These are phyloP conservation scores for Aphelenchoides besseyi DNA, from an alignment of 1,140 invertebrate genomes.

Conservation along the genomic window DNA sequence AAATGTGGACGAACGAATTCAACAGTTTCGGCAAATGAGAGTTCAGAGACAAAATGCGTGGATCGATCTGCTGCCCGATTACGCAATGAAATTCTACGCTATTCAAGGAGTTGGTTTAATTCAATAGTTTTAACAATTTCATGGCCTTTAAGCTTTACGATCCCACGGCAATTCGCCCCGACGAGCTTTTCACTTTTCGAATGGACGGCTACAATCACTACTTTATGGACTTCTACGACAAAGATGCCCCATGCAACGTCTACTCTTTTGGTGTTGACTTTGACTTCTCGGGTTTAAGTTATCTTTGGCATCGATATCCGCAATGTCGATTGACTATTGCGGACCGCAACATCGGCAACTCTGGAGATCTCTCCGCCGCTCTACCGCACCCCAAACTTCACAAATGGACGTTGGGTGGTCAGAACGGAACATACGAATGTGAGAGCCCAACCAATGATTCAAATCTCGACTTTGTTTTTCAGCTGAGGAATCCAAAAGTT, in stretches of 20 bases:
- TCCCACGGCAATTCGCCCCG: not conserved
- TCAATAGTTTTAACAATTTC: not conserved
- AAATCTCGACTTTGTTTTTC: too few relatives aligned
- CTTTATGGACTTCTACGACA: constrained; percentile 1
- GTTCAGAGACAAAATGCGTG: not conserved
- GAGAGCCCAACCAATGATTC: too few relatives aligned
- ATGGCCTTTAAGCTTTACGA: not conserved
- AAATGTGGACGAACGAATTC: not conserved
- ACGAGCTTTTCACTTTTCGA: not conserved
- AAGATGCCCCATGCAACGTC: not conserved
- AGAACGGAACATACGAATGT: not conserved
- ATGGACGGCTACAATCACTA: not conserved
- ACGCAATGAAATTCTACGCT: not conserved
- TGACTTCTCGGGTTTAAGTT: not conserved
- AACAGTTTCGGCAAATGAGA: not conserved
- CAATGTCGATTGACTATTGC: not conserved
- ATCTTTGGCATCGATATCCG: not conserved
- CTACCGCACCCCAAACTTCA: not conserved
- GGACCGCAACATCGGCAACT: not conserved
- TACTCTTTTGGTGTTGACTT: not conserved
- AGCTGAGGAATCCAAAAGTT: too few relatives aligned
- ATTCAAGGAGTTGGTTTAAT: not conserved
- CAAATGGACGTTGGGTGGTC: not conserved
- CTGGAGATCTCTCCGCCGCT: not conserved
- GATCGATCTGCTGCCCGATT: not conserved